These are phyloP conservation scores for Drosophila histrio DNA, from an alignment of 2,888 invertebrate species.

Conservation along the genomic window DNA sequence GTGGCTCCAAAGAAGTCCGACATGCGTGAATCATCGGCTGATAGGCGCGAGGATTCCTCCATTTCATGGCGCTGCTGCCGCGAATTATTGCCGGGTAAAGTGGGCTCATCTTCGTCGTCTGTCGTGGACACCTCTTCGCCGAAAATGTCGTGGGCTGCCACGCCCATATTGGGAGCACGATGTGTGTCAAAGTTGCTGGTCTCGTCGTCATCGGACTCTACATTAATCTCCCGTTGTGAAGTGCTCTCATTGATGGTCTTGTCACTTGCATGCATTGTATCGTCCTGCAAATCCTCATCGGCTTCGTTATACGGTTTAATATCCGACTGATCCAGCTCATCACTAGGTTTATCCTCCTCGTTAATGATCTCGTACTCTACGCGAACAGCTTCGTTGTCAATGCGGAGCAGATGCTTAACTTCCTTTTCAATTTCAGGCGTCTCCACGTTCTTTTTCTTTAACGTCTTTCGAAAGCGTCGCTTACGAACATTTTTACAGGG, in stretches of 20 bases:
- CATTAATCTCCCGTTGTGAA: constrained; percentile 80
- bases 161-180: constrained; percentile 81
- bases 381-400: constrained; percentile 95
- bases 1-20: constrained; percentile 89
- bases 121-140: constrained; percentile 97
- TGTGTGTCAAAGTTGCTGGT: constrained; percentile 62
- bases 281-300: constrained; percentile 80
- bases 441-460: constrained; percentile 98
- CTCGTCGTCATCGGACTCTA: constrained; percentile 82
- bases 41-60: constrained; percentile 91
- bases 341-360: constrained; percentile 89
- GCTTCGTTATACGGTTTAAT: constrained; percentile 76
- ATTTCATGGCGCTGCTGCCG: constrained; percentile 87
- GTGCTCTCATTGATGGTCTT: constrained; percentile 68
- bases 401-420: constrained; percentile 94
- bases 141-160: constrained; percentile 93
- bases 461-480: constrained; percentile 95
- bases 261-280: constrained; percentile 70
- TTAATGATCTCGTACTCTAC: constrained; percentile 95
- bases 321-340: constrained; percentile 64
- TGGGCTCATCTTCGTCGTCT: constrained; percentile 90
- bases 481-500: constrained; percentile 97
- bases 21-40: constrained; percentile 89
- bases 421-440: constrained; percentile 99
- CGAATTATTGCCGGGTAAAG: constrained; percentile 83